phyloP scores from a whole-genome alignment of 92 coral and sea anemone genomes.

The Micromussa lordhowensis region DNA sequence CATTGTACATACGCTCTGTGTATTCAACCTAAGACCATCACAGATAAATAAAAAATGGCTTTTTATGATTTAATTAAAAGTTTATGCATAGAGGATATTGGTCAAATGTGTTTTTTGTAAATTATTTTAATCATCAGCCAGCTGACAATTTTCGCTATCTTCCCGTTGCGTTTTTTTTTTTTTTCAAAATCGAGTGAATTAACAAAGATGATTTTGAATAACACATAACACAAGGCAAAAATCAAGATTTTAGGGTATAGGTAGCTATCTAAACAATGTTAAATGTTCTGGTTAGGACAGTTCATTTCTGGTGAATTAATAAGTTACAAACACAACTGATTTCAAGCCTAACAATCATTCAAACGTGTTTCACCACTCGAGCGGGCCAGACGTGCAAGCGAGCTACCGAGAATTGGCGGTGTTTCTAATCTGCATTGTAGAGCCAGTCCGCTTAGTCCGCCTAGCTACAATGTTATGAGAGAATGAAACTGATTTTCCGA shows the following conservation, averaged over 20 bases:
- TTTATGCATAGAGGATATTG: not conserved
- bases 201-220: not conserved
- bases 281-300: not conserved
- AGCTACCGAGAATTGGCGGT: not conserved
- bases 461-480: not conserved
- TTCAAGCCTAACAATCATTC: not conserved
- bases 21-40: not conserved
- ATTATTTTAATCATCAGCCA: conserved; percentile 21
- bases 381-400: not conserved
- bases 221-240: not conserved
- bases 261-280: not conserved
- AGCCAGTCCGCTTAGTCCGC: not conserved
- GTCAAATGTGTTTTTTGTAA: conserved; percentile 13
- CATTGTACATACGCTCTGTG: not conserved
- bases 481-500: not conserved
- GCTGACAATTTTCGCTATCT: not conserved
- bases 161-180: not conserved
- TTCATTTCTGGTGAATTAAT: not conserved
- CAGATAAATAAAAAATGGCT: conserved; percentile 3
- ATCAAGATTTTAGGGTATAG: not conserved
- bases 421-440: not conserved
- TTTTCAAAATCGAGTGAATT: not conserved
- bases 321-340: not conserved
- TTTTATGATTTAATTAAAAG: conserved; percentile 29
- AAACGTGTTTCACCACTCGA: not conserved